Conservation (phyloP, 2,888 invertebrate genomes). For the Teleiodes luculella region DNA sequence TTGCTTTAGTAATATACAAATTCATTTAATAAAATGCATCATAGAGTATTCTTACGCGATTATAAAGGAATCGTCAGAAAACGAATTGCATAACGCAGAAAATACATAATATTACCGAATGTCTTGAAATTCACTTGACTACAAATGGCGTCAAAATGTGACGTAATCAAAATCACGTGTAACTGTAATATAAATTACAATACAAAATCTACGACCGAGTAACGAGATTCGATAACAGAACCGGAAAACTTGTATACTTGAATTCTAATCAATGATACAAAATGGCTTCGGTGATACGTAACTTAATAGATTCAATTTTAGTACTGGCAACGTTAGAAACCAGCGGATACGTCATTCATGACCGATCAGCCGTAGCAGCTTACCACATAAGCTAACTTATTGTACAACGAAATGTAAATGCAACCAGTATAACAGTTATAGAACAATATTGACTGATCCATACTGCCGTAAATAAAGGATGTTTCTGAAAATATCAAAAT, state of each 20-base stretch:
- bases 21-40: too few relatives aligned
- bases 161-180: background rate
- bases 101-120: background rate
- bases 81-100: background rate
- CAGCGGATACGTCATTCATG: constrained; percentile 40
- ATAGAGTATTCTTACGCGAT: too few relatives aligned
- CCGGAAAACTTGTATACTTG: constrained; percentile 6
- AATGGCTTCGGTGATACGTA: constrained; percentile 30
- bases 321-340: constrained; percentile 31
- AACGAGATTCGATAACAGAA: constrained; percentile 14
- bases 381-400: constrained; percentile 33
- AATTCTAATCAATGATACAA: constrained; percentile 32
- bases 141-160: background rate
- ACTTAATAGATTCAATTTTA: constrained; percentile 32
- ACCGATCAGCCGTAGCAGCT: constrained; percentile 38
- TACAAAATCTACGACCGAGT: constrained; percentile 1
- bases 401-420: constrained; percentile 21
- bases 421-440: too few relatives aligned
- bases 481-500: background rate
- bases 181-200: constrained; percentile 5
- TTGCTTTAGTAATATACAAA: too few relatives aligned
- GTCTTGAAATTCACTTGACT: background rate
- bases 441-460: too few relatives aligned
- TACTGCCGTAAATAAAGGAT: too few relatives aligned
- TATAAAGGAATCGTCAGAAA: background rate